Percentiles rank a stretch among this genome's conserved stretches.
Evolutionary conservation across 2,888 invertebrate species (phyloP).

Genomic region (Thymelicus acteon): DNA sequence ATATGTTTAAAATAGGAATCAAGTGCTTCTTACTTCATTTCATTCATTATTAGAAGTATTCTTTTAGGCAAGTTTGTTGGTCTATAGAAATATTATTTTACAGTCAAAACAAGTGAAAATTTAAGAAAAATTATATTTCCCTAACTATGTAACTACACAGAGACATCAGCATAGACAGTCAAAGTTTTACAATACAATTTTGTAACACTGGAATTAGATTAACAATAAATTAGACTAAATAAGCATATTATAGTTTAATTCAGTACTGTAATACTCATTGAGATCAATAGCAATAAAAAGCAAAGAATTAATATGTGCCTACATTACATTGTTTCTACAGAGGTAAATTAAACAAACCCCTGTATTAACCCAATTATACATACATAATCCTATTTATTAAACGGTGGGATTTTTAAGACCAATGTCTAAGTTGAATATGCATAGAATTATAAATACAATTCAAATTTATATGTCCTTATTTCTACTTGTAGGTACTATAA

Average conservation of each 20-base stretch:
- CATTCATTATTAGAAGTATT: not conserved
- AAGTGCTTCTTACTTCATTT: too few species aligned
- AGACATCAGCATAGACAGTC: not conserved
- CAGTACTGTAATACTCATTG: slow-evolving; percentile 36
- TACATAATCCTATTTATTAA: slow-evolving; percentile 22
- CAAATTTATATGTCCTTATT: slow-evolving; percentile 1
- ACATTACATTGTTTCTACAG: not conserved
- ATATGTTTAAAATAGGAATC: too few species aligned
- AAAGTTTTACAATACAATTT: not conserved
- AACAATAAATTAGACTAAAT: slow-evolving; percentile 21
- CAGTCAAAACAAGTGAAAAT: not conserved
- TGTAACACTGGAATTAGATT: slow-evolving; percentile 19
- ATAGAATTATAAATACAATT: slow-evolving; percentile 13
- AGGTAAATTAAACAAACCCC: not conserved
- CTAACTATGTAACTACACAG: not conserved
- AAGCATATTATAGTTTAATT: slow-evolving; percentile 23
- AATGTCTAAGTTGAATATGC: slow-evolving; percentile 22
- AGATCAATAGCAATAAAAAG: slow-evolving; percentile 33
- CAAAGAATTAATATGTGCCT: slow-evolving; percentile 7
- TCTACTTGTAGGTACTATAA: slow-evolving; percentile 2
- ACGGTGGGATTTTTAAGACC: slow-evolving; percentile 41
- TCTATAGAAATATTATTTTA: not conserved
- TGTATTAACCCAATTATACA: not conserved
- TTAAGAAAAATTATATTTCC: not conserved
- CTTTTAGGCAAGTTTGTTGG: not conserved